A percentile compares a stretch with the other conserved stretches of the same genome.
Evolutionary conservation across 92 coral and sea anemone species (phyloP).

Genomic region (Meandrina meandrites): DNA sequence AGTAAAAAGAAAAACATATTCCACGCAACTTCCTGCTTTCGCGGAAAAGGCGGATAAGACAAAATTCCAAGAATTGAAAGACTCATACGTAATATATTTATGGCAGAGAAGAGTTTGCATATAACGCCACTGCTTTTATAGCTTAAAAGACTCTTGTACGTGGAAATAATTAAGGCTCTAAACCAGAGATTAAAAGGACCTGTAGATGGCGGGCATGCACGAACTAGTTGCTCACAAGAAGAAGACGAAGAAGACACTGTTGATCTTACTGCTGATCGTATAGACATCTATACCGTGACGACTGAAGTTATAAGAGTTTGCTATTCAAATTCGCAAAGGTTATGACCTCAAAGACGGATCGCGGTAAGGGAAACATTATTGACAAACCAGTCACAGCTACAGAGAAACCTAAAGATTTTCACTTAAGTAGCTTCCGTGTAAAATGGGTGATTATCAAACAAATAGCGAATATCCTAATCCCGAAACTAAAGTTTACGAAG

Average conservation of each 20-base stretch:
- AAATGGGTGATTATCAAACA: background rate
- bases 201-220: background rate
- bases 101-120: background rate
- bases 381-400: background rate
- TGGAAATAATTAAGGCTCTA: too few relatives aligned
- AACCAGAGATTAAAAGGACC: background rate
- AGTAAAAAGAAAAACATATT: too few relatives aligned
- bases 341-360: background rate
- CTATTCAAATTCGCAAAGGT: background rate
- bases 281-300: background rate
- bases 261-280: too few relatives aligned
- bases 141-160: too few relatives aligned
- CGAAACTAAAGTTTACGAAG: slow-evolving; percentile 29
- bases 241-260: too few relatives aligned
- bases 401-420: background rate
- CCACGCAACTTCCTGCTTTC: background rate
- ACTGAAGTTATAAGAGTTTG: background rate
- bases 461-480: background rate
- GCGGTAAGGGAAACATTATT: too few relatives aligned
- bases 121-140: background rate
- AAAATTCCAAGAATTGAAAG: background rate
- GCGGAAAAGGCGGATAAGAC: background rate
- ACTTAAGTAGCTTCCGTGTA: background rate
- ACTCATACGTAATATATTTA: background rate
- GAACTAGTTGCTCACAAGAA: too few relatives aligned